Conservation (phyloP, 2,113 vertebrate species). For the Piprites chloris region DNA sequence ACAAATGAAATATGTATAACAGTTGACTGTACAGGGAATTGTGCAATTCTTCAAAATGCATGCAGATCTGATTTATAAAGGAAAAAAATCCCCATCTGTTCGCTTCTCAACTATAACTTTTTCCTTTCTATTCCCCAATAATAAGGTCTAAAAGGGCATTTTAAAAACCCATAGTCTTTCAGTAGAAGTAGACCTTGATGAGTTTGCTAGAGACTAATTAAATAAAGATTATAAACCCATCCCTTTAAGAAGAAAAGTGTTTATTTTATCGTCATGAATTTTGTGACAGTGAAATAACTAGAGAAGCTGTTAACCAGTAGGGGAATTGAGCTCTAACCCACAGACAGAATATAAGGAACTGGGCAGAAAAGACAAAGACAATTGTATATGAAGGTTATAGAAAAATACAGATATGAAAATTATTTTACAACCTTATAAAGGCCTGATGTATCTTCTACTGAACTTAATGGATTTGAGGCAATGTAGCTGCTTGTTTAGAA, state of each 20-base stretch:
- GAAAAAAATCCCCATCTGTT: fast-evolving
- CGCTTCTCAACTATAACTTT: not conserved
- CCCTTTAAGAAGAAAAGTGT: not conserved
- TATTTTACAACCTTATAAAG: not conserved
- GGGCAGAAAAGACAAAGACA: not conserved
- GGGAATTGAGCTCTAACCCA: not conserved
- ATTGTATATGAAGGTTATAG: not conserved
- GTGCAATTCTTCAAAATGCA: not conserved
- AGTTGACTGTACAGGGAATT: not conserved
- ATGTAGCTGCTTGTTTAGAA: not conserved
- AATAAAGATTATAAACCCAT: not conserved
- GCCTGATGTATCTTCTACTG: not conserved
- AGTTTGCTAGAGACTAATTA: not conserved
- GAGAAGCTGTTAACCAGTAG: not conserved
- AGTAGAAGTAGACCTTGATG: not conserved
- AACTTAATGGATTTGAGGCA: not conserved
- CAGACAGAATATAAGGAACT: not conserved
- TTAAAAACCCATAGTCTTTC: not conserved
- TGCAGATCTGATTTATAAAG: not conserved
- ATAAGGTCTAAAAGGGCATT: not conserved
- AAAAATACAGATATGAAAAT: not conserved
- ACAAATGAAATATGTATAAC: not conserved
- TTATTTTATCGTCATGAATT: not conserved
- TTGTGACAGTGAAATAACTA: not conserved
- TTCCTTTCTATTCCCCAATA: not conserved